Evolutionary conservation across 2,888 invertebrate species (phyloP).

Genomic region (Mystacides longicornis): DNA sequence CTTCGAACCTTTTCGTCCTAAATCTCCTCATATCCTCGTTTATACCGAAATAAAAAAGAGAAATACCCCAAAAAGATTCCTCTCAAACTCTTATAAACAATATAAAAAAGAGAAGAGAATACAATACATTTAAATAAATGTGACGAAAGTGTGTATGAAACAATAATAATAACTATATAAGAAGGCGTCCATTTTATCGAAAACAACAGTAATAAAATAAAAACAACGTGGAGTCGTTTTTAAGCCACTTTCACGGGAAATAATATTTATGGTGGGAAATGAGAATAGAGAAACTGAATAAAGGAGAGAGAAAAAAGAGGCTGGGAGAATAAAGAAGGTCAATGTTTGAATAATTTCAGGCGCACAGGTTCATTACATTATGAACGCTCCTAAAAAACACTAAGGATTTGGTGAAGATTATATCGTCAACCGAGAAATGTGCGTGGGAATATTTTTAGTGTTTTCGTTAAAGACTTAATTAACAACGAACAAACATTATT

Average conservation of each 20-base stretch:
- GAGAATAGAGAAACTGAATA: neutral
- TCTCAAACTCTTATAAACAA: too few species aligned
- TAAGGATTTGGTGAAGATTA: neutral
- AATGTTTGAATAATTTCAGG: neutral
- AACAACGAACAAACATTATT: too few species aligned
- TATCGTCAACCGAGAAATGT: neutral
- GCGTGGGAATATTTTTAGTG: too few species aligned
- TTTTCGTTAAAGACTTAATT: too few species aligned
- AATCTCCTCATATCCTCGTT: too few species aligned
- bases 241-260: constrained; percentile 17
- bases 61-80: too few species aligned
- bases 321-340: too few species aligned
- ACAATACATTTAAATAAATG: too few species aligned
- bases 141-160: constrained; percentile 16
- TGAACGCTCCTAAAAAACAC: neutral
- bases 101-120: too few species aligned
- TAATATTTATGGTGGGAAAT: constrained; percentile 17
- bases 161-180: constrained; percentile 21
- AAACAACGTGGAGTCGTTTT: constrained; percentile 20
- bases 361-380: neutral
- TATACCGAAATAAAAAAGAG: too few species aligned
- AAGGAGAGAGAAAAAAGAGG: neutral
- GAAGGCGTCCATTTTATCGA: constrained; percentile 20
- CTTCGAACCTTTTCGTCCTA: too few species aligned
- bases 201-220: constrained; percentile 22